Conservation (phyloP, 64 coral and sea anemone species). For the Cladopsammia gracilis region DNA sequence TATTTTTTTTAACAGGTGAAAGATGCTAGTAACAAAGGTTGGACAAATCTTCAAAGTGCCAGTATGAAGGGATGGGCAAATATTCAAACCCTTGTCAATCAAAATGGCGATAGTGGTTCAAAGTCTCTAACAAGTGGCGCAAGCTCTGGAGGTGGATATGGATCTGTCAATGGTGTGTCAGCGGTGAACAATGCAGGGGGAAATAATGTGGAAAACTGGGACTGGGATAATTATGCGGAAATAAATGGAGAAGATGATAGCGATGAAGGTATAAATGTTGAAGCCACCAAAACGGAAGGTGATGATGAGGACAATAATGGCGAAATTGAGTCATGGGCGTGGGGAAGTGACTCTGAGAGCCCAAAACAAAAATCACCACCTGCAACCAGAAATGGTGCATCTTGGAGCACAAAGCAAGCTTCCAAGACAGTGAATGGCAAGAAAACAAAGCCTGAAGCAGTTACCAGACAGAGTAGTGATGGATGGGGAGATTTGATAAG, state of each 20-base stretch:
- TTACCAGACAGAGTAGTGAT: constrained; percentile 37
- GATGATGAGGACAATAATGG: constrained; percentile 20
- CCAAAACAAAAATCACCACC: not conserved
- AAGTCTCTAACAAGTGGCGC: constrained; percentile 45
- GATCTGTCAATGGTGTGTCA: constrained; percentile 69
- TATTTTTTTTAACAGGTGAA: constrained; percentile 4
- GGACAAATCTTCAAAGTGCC: constrained; percentile 82
- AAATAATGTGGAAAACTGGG: constrained; percentile 8
- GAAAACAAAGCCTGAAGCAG: constrained; percentile 52
- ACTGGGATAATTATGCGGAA: constrained; percentile 38
- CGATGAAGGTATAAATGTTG: not conserved
- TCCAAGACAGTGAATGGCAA: not conserved
- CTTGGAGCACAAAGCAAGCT: not conserved
- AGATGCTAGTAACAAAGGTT: constrained; percentile 72
- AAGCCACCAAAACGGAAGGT: not conserved
- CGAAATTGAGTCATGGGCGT: constrained; percentile 60
- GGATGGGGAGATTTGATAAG: constrained; percentile 69
- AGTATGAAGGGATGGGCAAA: constrained; percentile 85
- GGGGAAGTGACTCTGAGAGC: constrained; percentile 53
- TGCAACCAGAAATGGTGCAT: not conserved
- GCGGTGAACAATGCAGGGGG: not conserved
- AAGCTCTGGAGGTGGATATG: constrained; percentile 72
- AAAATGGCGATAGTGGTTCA: constrained; percentile 55
- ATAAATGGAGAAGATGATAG: constrained; percentile 8
- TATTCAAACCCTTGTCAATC: constrained; percentile 84